These are phyloP conservation scores for Steinernema feltiae DNA, from an alignment of 1,140 invertebrate genomes.

Conservation along the genomic window DNA sequence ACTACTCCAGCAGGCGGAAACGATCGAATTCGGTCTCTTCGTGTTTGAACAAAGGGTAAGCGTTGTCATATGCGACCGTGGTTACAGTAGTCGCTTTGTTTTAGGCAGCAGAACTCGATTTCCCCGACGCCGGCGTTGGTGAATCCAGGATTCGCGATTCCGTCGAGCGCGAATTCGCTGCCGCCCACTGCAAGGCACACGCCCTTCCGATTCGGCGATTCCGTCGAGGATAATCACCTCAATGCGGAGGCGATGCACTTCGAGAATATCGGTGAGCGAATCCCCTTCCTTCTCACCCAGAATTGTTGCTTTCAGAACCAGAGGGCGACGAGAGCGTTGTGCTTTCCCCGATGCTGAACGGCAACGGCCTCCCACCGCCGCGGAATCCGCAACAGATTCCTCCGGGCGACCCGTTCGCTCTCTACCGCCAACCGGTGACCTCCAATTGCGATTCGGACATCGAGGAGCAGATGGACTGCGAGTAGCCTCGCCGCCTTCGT, in stretches of 20 bases:
- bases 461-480: slow-evolving; percentile 10
- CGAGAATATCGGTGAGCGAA: slow-evolving; percentile 1
- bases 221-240: slow-evolving; percentile 2
- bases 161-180: slow-evolving; percentile 19
- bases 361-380: neutral
- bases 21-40: slow-evolving; percentile 29
- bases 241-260: neutral
- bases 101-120: slow-evolving; percentile 24
- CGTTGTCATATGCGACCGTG: neutral
- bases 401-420: neutral
- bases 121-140: slow-evolving; percentile 2
- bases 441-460: slow-evolving; percentile 1
- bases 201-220: slow-evolving; percentile 27
- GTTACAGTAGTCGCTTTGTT: neutral
- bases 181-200: slow-evolving; percentile 30
- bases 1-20: slow-evolving; percentile 26
- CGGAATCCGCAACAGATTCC: neutral
- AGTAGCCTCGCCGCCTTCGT: neutral
- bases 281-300: neutral
- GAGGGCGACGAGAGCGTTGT: neutral
- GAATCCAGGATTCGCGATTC: neutral
- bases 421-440: neutral
- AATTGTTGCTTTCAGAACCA: neutral
- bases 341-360: neutral
- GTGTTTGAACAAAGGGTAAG: slow-evolving; percentile 26